Base-by-base conservation (phyloP, 2,113 vertebrate species). In the Galemys pyrenaicus region DNA sequence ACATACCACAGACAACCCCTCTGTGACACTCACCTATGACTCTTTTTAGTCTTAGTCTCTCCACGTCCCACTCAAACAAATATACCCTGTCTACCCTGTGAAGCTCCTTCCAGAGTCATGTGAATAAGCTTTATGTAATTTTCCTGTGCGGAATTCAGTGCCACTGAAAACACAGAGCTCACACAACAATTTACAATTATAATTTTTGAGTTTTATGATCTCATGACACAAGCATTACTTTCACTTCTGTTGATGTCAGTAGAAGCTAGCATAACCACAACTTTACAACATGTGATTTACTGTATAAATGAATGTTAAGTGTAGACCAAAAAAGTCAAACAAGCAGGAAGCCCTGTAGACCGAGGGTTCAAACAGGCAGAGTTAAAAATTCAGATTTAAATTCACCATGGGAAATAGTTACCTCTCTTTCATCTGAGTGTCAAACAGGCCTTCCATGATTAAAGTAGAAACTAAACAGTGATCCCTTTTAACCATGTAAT, bases 401-500 rank as follows among this genome's bases (percentile, higher is more conserved):
- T 58, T 88, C 26, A 51, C 80, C 60, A n/a, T 10, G 17, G 68
- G 60, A 30, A 94, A 79, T 62, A 30, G 22, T 91, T 95, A 87
- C 4, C 37, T 79, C 8, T 92, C 89, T 96, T 93, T 95, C 87
- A 95, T 94, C 91, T 92, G 62, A 89, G 56, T 88, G 44, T 85
- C 83, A 89, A 94, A 92, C 35, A 77, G 41, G 17, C 16, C 49
- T 37, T 75, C 28, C 0, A 16, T 95, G 93, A 97, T 95, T 51
- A 95, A 87, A 95, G 81, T 56, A 58, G 24, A 96, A 94, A 87
- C 58, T 94, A 46, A 95, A 22, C n/a, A 89, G 58, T 64, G 75
- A 71, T 94, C 70, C 32, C 86, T 80, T 96, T 96, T 94, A 86
- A 65, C 82, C 35, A 62, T 37, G 35, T 71, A 92, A 88, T 77